Base-by-base conservation (phyloP, 2,888 invertebrate genomes). In the Osedax fenrisi region DNA sequence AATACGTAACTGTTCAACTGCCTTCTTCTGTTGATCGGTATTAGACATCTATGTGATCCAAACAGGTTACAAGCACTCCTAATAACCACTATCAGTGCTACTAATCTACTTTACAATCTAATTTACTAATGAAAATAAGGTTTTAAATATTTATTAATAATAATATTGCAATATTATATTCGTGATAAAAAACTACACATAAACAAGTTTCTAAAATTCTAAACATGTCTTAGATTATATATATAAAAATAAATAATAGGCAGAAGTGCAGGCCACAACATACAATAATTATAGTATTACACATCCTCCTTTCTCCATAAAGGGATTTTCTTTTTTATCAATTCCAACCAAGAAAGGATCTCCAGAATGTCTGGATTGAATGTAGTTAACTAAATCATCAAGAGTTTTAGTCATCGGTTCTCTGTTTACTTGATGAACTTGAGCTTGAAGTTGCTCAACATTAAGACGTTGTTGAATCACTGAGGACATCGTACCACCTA, bases 1-100 rank as follows among this genome's bases (percentile, higher is more conserved):
- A 25, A 72, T 68, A 3, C 78, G 76, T 27, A 78, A 74, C 74
- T 78, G 78, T 72, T 78, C 78, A 17, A 78, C 78, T n/a, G 78
- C 26, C 61, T 78, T 79, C 76, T 78, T 79, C 75, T 78, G 78
- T 72, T 77, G 78, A 10, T 76, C 75, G 21, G 79, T 72, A 62
- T 75, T 77, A 10, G 78, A 68, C 68, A 68, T 68, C 17, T 41
- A 5, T 41, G 41, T 41, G 41, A 41, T 10, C 17, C 41, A 41
- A 41, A 10, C 41, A 41, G 10, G 41, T 41, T 41, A 41, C 10
- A 5, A 41, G 17, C n/a, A n/a, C n/a, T n/a, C n/a, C n/a, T n/a
- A n/a, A n/a, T n/a, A n/a, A n/a, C n/a, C n/a, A n/a, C n/a, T n/a
- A n/a, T n/a, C n/a, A n/a, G n/a, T n/a, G n/a, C n/a, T n/a, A n/a